phyloP scores from a whole-genome alignment of 2,113 vertebrate species.

The Cephalophus harveyi region DNA sequence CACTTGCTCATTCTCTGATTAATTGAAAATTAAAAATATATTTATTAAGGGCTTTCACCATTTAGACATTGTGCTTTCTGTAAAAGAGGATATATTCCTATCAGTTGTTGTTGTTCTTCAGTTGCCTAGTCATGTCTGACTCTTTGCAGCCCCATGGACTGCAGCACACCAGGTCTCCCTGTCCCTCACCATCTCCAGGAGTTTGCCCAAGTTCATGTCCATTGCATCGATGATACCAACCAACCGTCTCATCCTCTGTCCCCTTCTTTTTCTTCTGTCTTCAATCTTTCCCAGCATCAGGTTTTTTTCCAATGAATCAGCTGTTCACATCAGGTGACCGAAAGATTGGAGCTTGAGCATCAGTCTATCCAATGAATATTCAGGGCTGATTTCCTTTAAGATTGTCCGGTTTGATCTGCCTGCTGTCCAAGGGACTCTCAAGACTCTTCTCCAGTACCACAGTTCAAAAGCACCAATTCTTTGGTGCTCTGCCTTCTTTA shows the following conservation, averaged over 20 bases:
- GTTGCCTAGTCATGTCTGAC: not conserved
- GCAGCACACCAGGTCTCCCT: not conserved
- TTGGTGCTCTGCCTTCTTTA: not conserved
- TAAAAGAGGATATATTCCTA: not conserved
- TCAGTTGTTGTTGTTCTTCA: not conserved
- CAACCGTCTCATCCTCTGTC: not conserved
- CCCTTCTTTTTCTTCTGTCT: not conserved
- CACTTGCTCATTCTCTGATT: not conserved
- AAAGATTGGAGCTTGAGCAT: not conserved
- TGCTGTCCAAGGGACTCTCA: not conserved
- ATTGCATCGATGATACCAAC: not conserved
- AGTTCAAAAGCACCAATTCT: not conserved
- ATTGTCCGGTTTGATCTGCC: not conserved
- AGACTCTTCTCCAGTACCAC: not conserved
- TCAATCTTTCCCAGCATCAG: not conserved
- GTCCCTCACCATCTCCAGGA: not conserved
- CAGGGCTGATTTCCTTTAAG: not conserved
- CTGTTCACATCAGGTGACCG: not conserved
- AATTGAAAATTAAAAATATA: not conserved
- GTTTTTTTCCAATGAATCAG: not conserved
- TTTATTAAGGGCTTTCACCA: not conserved
- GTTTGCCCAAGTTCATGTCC: not conserved
- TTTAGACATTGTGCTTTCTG: not conserved
- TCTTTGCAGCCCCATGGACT: not conserved
- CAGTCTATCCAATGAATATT: not conserved